phyloP scores from a whole-genome alignment of 2,888 invertebrate genomes.

The Aleiodes testaceus region DNA sequence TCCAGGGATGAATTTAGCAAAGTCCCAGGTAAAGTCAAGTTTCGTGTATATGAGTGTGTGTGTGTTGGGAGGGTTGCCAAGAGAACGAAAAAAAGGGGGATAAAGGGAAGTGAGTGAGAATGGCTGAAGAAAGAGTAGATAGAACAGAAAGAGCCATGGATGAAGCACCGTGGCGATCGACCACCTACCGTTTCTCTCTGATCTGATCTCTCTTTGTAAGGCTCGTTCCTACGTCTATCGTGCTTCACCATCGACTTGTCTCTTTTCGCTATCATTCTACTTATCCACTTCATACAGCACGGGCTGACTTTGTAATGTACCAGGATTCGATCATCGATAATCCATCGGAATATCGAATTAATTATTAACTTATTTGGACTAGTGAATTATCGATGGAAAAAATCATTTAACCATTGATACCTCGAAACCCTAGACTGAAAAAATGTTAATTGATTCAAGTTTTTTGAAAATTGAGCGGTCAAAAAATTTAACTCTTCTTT shows the following conservation, averaged over 20 bases:
- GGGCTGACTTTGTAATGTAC: conserved; percentile 56
- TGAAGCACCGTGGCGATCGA: conserved; percentile 61
- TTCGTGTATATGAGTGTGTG: conserved; percentile 54
- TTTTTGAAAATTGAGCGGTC: conserved; percentile 41
- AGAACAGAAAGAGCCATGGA: conserved; percentile 54
- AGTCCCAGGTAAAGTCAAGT: conserved; percentile 53
- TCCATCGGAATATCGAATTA: conserved; percentile 71
- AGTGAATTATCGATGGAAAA: too few relatives aligned
- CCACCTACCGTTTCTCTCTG: conserved; percentile 70
- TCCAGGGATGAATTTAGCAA: conserved; percentile 46
- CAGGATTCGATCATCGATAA: conserved; percentile 65
- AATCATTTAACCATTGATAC: too few relatives aligned
- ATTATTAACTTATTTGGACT: conserved; percentile 70
- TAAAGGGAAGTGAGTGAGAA: conserved; percentile 24
- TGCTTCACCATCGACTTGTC: conserved; percentile 53
- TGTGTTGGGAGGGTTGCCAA: conserved; percentile 25
- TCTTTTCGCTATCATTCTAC: conserved; percentile 7
- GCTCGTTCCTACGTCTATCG: conserved; percentile 62
- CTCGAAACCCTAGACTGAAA: conserved; percentile 50
- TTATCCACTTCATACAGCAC: too few relatives aligned
- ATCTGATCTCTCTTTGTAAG: conserved; percentile 71
- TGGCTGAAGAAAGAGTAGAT: conserved; percentile 43
- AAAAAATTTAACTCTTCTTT: conserved; percentile 48
- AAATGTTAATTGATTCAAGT: neutral
- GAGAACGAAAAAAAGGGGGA: neutral